Base-by-base conservation (phyloP, 2,113 vertebrate genomes). In the Dasyprocta punctata region DNA sequence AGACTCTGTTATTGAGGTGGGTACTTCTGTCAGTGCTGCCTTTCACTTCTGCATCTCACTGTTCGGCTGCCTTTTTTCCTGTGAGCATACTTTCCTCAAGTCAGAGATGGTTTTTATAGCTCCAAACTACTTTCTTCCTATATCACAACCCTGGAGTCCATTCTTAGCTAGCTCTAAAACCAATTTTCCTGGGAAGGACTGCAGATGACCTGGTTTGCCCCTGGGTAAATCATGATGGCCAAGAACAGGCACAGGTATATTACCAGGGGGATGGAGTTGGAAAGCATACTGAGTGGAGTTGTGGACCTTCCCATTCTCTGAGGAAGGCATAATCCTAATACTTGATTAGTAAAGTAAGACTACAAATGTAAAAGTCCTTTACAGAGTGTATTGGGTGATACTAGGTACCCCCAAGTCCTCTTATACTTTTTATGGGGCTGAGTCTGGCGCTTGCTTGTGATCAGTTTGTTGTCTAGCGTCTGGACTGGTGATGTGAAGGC, bases 261-360 rank as follows among this genome's bases (percentile, higher is more conserved):
- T 90, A 86, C 26, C 22, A 60, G 19, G 22, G 30, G 80, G 17
- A 12, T 24, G 69, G 41, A 83, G 44, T 16, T 77, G 75, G 56
- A 63, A 95, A 93, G 44, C 52, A 90, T 93, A 49, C 41, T 16
- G 24, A 92, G 41, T 75, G 41, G 41, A 86, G 58, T 93, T 93
- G 36, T 56, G 10, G 60, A 49, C 7, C 71, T 47, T 73, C 60
- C 10, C 16, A 44, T 47, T 95, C 54, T 92, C 10, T 36, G 26
- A 92, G 33, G 38, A 20, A 56, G 44, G 54, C 38, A n/a, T 89
- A 71, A 81, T 81, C 19, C 71, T 86, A 22, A 56, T 81, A 60
- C 56, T 95, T 89, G 63, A 81, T 52, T 86, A 89, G 47, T 17
- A 92, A 58, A 95, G 20, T 47, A 86, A 41, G 78, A 61, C 41